Base-by-base conservation (phyloP, 2,113 vertebrate species). In the Chascanopsetta lugubris region DNA sequence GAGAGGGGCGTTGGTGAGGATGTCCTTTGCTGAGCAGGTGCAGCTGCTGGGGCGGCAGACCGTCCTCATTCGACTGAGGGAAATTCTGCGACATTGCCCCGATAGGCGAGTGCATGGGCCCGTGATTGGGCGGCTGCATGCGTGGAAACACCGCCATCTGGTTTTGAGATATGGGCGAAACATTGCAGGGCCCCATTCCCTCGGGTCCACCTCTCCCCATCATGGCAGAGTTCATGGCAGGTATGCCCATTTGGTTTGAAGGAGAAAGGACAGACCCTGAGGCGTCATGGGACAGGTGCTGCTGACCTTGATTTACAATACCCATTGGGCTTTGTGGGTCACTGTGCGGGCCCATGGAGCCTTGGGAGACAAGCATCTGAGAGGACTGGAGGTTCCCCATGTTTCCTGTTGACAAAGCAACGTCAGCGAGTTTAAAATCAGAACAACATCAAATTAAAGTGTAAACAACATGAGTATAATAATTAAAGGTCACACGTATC, bases 301-400 rank as follows among this genome's bases (percentile, higher is more conserved):
- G 94, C 85, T 94, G 95, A 83, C 94, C 94, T 58, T 95, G 93
- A 66, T 94, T 89, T 69, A 91, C 90, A 87, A 98, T 91, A 71
- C 92, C 94, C 93, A 98, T 93, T 21, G 97, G 97, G 81, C 97
- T 99, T 82, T 95, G 95, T 21, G 94, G 92, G 10, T 94, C 93
- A 67, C 89, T 65, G 82, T 91, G 92, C 18, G 92, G 92, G 29
- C 94, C 94, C 53, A 93, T 90, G 0, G 94, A 93, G 74, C 94
- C 94, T 87, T 92, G 92, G 34, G 91, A 85, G 21, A 96, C 89
- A 55, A 97, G 93, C 86, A 96, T 93, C 81, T 93, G 95, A 25
- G 90, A 87, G 20, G 92, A 69, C 82, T 94, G 94, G 66, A 86
- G 73, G 68, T 85, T 95, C 60, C 85, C 94, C 25, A 93, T 90